Conservation (phyloP, 2,797 vertebrate species). For the Microchirus variegatus region DNA sequence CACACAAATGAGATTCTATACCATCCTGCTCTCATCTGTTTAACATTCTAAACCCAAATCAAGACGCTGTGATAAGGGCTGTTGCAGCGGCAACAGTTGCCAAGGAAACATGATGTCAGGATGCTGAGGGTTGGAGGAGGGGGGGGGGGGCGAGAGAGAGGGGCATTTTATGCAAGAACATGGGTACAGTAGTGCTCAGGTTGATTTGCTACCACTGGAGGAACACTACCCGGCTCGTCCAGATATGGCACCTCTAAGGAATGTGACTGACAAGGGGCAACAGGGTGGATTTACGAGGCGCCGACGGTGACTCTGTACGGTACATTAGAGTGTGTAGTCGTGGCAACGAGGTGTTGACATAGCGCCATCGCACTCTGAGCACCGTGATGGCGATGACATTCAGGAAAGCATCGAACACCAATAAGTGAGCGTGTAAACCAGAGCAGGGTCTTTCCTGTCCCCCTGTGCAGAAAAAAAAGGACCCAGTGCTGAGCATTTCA, state of each 20-base stretch:
- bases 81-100: constrained; percentile 83
- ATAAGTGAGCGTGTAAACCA: constrained; percentile 58
- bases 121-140: constrained; percentile 54
- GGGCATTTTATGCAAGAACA: constrained; percentile 50
- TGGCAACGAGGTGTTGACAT: constrained; percentile 78
- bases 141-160: background rate
- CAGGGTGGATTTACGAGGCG: constrained; percentile 35
- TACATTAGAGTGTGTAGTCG: constrained; percentile 71
- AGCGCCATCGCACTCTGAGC: constrained; percentile 65
- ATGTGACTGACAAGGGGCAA: constrained; percentile 49
- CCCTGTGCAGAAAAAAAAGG: constrained; percentile 54
- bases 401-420: constrained; percentile 62
- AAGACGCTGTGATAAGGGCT: constrained; percentile 70
- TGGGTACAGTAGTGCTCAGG: constrained; percentile 57
- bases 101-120: constrained; percentile 81
- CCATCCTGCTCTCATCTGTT: constrained; percentile 57
- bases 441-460: constrained; percentile 61
- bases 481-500: constrained; percentile 53
- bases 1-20: constrained; percentile 30
- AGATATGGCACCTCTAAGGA: constrained; percentile 53
- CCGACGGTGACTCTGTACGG: constrained; percentile 57
- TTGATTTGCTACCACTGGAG: constrained; percentile 59
- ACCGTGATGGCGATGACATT: constrained; percentile 75
- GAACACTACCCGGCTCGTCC: constrained; percentile 47
- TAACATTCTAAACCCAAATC: constrained; percentile 75